Percentiles rank a stretch among this genome's conserved stretches.
Conservation (phyloP, 1,140 invertebrate species). For the Zophobas atratus region DNA sequence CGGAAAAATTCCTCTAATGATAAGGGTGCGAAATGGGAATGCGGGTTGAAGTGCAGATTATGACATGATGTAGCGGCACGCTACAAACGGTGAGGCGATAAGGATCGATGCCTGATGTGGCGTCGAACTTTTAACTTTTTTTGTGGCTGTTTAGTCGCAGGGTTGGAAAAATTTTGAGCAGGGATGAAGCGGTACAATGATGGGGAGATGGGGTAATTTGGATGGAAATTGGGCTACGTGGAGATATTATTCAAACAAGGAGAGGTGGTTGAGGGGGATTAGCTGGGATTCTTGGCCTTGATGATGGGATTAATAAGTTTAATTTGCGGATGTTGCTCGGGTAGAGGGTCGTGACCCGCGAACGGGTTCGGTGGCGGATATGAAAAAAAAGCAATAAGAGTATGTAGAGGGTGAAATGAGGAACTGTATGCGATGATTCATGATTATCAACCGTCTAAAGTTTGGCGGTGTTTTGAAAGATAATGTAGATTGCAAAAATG, state of each 20-base stretch:
- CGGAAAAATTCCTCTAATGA: slow-evolving; percentile 26
- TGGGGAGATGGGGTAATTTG: neutral
- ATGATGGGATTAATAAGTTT: slow-evolving; percentile 23
- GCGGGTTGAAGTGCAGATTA: slow-evolving; percentile 23
- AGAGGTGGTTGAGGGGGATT: neutral
- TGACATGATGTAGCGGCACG: slow-evolving; percentile 29
- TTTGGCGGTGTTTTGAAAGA: too few species aligned
- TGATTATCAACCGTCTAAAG: too few species aligned
- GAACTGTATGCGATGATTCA: too few species aligned
- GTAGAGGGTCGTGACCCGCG: too few species aligned
- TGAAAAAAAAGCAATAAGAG: too few species aligned
- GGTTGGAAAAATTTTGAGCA: too few species aligned
- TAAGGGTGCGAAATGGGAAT: slow-evolving; percentile 27
- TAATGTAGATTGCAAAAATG: too few species aligned
- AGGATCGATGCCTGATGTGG: neutral
- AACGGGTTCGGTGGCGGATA: too few species aligned
- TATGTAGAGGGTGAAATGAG: too few species aligned
- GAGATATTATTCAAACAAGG: slow-evolving; percentile 7
- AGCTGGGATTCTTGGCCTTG: slow-evolving; percentile 8
- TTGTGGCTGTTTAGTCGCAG: too few species aligned
- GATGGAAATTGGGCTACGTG: slow-evolving; percentile 5
- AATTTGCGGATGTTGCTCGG: neutral
- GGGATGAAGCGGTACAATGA: neutral
- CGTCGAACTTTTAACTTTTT: neutral
- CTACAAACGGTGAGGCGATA: slow-evolving; percentile 13